phyloP scores from a whole-genome alignment of 2,113 vertebrate genomes.

The Microcebus ravelobensis region DNA sequence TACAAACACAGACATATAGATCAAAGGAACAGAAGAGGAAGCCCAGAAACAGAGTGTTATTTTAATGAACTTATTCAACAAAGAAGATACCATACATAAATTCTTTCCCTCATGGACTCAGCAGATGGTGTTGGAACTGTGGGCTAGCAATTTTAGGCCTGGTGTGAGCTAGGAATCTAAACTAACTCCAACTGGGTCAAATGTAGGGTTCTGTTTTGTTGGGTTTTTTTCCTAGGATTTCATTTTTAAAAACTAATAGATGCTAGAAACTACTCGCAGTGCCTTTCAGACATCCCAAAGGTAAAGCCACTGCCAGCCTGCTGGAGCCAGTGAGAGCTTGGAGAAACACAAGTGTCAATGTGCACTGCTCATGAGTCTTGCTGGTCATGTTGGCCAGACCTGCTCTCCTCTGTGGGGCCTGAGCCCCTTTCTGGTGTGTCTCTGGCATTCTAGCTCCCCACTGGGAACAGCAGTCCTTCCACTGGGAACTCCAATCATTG shows the following conservation, averaged over 20 bases:
- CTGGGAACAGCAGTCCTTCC: background rate
- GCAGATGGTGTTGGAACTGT: background rate
- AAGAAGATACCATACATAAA: background rate
- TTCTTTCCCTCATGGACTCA: background rate
- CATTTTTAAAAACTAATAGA: background rate
- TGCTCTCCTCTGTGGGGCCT: background rate
- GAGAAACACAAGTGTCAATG: background rate
- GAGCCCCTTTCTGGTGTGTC: background rate
- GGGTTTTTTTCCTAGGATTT: background rate
- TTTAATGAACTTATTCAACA: background rate
- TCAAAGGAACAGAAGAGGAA: conserved; percentile 18
- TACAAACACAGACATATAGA: background rate
- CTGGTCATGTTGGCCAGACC: background rate
- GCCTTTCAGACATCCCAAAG: background rate
- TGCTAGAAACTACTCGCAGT: background rate
- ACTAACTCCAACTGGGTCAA: conserved; percentile 8
- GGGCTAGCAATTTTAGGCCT: background rate
- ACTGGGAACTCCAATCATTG: background rate
- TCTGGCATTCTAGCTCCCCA: background rate
- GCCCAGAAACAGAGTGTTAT: background rate
- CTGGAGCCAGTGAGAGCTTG: background rate
- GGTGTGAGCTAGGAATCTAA: background rate
- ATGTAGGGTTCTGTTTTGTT: background rate
- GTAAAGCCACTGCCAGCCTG: background rate
- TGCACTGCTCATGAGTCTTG: background rate